phyloP scores from a whole-genome alignment of 2,888 invertebrate species.

The Philereme transversata region DNA sequence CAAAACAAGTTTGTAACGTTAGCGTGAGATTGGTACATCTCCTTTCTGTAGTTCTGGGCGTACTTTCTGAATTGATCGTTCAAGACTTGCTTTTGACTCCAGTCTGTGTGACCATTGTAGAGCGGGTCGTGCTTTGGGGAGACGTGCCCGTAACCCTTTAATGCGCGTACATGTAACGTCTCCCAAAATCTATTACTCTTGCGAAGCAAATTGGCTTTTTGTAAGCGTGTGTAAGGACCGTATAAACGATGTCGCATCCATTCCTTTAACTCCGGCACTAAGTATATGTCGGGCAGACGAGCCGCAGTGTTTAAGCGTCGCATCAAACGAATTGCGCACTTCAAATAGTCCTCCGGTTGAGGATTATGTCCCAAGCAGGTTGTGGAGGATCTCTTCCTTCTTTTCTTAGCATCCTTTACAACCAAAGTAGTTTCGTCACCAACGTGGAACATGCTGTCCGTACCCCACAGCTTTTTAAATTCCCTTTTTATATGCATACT shows the following conservation, averaged over 20 bases:
- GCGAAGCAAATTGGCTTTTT: slow-evolving; percentile 49
- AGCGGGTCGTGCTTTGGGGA: slow-evolving; percentile 48
- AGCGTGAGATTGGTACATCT: slow-evolving; percentile 60
- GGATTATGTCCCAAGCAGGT: slow-evolving; percentile 62
- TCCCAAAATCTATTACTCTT: slow-evolving; percentile 61
- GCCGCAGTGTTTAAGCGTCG: slow-evolving; percentile 64
- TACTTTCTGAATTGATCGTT: slow-evolving; percentile 59
- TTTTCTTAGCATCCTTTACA: slow-evolving; percentile 54
- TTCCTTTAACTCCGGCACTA: slow-evolving; percentile 68
- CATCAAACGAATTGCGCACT: slow-evolving; percentile 63
- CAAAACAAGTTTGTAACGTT: slow-evolving; percentile 64
- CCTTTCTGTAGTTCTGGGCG: slow-evolving; percentile 51
- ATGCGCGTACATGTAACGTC: slow-evolving; percentile 50
- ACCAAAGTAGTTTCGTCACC: slow-evolving; percentile 42
- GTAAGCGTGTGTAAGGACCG: slow-evolving; percentile 51
- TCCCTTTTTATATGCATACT: slow-evolving; percentile 59
- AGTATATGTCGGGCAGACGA: slow-evolving; percentile 66
- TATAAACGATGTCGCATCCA: slow-evolving; percentile 74
- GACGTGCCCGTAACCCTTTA: slow-evolving; percentile 56
- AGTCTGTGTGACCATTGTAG: slow-evolving; percentile 54
- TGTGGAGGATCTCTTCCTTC: slow-evolving; percentile 49
- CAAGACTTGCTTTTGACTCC: slow-evolving; percentile 61
- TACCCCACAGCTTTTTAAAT: slow-evolving; percentile 68
- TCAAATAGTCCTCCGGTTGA: slow-evolving; percentile 64
- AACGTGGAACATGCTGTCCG: slow-evolving; percentile 63